Conservation (phyloP, 2,113 vertebrate genomes). For the Gnathonemus echidnorhynchus region DNA sequence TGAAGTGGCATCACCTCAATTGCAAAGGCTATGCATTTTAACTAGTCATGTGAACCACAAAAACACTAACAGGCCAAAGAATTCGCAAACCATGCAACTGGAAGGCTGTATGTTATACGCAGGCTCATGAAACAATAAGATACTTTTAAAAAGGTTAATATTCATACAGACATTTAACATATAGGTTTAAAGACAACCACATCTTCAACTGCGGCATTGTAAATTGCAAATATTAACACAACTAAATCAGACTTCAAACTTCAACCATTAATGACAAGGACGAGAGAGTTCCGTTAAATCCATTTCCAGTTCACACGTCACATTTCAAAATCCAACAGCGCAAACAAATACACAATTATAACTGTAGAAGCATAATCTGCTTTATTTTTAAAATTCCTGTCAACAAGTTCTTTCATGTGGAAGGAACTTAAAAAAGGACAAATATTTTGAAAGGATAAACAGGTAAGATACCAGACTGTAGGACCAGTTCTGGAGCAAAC, state of each 20-base stretch:
- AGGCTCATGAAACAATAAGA: not conserved
- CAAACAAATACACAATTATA: not conserved
- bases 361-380: slow-evolving; percentile 52
- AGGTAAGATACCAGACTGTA: slow-evolving; percentile 62
- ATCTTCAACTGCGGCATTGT: not conserved
- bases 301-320: not conserved
- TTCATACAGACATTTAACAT: not conserved
- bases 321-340: not conserved
- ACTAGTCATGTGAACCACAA: not conserved
- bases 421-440: slow-evolving; percentile 76
- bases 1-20: not conserved
- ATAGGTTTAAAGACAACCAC: not conserved
- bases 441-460: slow-evolving; percentile 92
- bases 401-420: slow-evolving; percentile 89
- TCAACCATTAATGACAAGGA: not conserved
- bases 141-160: not conserved
- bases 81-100: not conserved
- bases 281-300: not conserved
- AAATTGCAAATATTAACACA: not conserved
- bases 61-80: not conserved
- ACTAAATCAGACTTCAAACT: not conserved
- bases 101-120: not conserved
- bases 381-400: slow-evolving; percentile 72
- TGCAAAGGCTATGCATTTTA: not conserved
- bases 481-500: slow-evolving; percentile 54